phyloP scores from a whole-genome alignment of 2,113 vertebrate genomes.

The Gasterosteus nipponicus region DNA sequence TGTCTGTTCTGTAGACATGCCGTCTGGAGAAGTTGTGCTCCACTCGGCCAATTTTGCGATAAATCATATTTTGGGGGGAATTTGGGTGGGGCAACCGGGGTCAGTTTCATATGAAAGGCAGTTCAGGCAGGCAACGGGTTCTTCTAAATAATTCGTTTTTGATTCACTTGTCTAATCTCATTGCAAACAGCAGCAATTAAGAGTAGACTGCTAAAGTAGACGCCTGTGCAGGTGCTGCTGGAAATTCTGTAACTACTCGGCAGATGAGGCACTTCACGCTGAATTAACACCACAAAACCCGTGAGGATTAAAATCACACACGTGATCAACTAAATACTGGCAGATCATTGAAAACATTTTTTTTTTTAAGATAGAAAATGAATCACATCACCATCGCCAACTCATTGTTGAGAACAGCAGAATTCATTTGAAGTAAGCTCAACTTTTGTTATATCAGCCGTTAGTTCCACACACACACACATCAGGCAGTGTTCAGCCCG shows the following conservation, averaged over 20 bases:
- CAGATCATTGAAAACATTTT: constrained; percentile 20
- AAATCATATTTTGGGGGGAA: constrained; percentile 26
- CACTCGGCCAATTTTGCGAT: constrained; percentile 39
- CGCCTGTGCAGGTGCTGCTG: constrained; percentile 15
- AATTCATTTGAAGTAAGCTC: constrained; percentile 31
- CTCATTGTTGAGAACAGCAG: constrained; percentile 31
- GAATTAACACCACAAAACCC: constrained; percentile 42
- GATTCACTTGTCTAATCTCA: constrained; percentile 13
- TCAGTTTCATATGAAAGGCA: constrained; percentile 6
- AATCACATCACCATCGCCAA: constrained; percentile 30
- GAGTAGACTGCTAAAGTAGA: constrained; percentile 1
- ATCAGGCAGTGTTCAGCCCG: constrained; percentile 30
- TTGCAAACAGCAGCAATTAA: constrained; percentile 24
- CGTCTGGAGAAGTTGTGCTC: constrained; percentile 41
- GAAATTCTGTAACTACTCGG: constrained; percentile 22
- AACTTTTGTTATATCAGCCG: constrained; percentile 41
- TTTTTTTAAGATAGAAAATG: constrained; percentile 22
- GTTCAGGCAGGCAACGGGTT: background rate
- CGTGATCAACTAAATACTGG: constrained; percentile 35
- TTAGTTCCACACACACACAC: constrained; percentile 36
- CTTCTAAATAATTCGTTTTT: constrained; percentile 17
- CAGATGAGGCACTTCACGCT: constrained; percentile 35
- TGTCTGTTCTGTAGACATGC: constrained; percentile 62
- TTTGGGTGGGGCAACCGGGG: constrained; percentile 27
- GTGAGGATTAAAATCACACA: constrained; percentile 36